Conservation (phyloP, 1,140 invertebrate genomes). For the Drosophila littoralis region DNA sequence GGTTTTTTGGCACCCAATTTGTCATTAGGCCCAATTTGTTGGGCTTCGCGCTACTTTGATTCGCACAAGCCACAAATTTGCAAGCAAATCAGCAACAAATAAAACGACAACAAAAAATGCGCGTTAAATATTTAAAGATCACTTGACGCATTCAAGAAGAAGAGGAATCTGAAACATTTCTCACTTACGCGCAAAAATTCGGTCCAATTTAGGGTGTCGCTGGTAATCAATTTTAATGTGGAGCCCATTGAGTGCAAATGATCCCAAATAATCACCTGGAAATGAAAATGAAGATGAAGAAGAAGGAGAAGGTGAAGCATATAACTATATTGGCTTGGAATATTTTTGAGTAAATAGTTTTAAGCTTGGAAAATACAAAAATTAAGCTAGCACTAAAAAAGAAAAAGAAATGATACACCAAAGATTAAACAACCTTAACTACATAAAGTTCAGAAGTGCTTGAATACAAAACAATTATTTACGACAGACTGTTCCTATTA, state of each 20-base stretch:
- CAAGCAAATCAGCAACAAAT: constrained; percentile 5
- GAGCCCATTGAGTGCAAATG: constrained; percentile 37
- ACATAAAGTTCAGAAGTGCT: too few species aligned
- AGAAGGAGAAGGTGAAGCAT: background rate
- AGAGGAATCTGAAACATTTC: constrained; percentile 4
- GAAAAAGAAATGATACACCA: too few species aligned
- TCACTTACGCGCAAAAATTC: background rate
- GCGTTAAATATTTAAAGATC: constrained; percentile 30
- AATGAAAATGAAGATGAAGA: background rate
- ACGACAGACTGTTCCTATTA: too few species aligned
- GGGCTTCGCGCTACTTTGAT: constrained; percentile 53
- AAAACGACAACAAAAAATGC: constrained; percentile 22
- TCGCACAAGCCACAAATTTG: constrained; percentile 21
- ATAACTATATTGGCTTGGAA: background rate
- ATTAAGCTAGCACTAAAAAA: too few species aligned
- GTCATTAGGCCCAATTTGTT: constrained; percentile 73
- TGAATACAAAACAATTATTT: too few species aligned
- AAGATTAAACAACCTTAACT: too few species aligned
- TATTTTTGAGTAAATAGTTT: too few species aligned
- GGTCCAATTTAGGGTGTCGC: constrained; percentile 25
- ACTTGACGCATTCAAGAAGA: constrained; percentile 4
- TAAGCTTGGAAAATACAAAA: too few species aligned
- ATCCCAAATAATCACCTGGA: constrained; percentile 26
- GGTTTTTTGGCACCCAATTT: constrained; percentile 73
- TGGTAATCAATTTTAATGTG: constrained; percentile 34